Percentiles rank a stretch among this genome's conserved stretches.
phyloP scores from a whole-genome alignment of 1,140 invertebrate genomes.

The Microvelia longipes region DNA sequence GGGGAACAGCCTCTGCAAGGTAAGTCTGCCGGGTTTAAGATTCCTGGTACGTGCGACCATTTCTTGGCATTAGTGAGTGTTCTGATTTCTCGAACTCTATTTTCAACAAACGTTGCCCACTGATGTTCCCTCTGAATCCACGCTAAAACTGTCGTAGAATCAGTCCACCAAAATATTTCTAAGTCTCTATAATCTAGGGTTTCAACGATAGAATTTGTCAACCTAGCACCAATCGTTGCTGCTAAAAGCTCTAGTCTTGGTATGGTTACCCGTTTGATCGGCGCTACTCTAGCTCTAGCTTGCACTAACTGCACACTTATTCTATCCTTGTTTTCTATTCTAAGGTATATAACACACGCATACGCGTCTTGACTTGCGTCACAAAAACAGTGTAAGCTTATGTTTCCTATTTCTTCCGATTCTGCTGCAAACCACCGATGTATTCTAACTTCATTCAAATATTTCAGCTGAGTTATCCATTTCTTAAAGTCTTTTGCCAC shows the following conservation, averaged over 20 bases:
- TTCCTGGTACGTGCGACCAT: conserved; percentile 6
- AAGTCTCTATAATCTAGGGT: conserved; percentile 7
- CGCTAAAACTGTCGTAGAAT: conserved; percentile 24
- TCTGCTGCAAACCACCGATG: not conserved
- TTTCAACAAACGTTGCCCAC: conserved; percentile 29
- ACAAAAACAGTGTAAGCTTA: conserved; percentile 24
- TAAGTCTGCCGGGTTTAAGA: conserved; percentile 24
- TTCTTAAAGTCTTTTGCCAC: not conserved
- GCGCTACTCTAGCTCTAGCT: conserved; percentile 23
- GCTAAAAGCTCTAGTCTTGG: conserved; percentile 28
- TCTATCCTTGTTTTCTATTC: conserved; percentile 5
- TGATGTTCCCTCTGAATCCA: conserved; percentile 24
- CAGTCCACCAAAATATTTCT: conserved; percentile 23
- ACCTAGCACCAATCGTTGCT: conserved; percentile 22
- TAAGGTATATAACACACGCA: conserved; percentile 21
- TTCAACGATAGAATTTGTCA: conserved; percentile 11
- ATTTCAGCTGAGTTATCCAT: not conserved
- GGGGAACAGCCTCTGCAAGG: conserved; percentile 28
- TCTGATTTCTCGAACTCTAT: conserved; percentile 25
- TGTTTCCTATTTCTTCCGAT: not conserved
- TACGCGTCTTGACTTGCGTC: conserved; percentile 26
- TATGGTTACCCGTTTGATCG: conserved; percentile 23
- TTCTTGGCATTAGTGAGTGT: not conserved
- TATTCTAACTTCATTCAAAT: not conserved
- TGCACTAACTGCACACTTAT: conserved; percentile 6